Conservation (phyloP, 2,113 vertebrate species). For the Penelope pileata region DNA sequence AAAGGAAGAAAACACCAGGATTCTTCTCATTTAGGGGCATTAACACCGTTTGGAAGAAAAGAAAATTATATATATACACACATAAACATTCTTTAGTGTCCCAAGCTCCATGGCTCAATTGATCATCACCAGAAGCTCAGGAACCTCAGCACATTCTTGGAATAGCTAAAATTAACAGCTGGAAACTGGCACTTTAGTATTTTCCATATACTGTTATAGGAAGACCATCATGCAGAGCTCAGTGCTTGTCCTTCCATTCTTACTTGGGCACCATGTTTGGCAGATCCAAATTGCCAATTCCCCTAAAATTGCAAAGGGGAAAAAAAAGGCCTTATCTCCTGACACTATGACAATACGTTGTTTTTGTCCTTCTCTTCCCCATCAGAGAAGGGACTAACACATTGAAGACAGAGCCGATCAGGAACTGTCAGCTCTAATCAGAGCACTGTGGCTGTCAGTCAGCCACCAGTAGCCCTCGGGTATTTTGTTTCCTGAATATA, state of each 20-base stretch:
- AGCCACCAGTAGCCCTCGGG: neutral
- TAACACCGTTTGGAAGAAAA: neutral
- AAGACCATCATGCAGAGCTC: neutral
- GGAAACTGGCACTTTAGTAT: neutral
- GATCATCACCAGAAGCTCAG: neutral
- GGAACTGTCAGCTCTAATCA: conserved; percentile 17
- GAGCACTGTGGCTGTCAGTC: neutral
- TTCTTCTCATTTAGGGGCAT: neutral
- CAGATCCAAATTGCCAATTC: neutral
- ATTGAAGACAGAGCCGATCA: neutral
- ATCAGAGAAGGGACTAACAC: neutral
- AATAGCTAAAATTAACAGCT: neutral
- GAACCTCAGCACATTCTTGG: neutral
- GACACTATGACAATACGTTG: neutral
- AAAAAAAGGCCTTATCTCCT: neutral
- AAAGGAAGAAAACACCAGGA: neutral
- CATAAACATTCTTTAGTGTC: neutral
- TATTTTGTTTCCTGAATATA: conserved; percentile 41
- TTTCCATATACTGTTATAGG: neutral
- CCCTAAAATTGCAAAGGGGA: neutral
- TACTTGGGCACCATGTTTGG: neutral
- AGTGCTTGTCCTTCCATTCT: neutral
- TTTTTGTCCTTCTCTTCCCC: neutral
- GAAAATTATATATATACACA: neutral
- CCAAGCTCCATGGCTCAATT: neutral